Evolutionary conservation across 2,797 vertebrate genomes (phyloP), one percentile per base, ranked within the genome.

Genomic region (Megalops cyprinoides): DNA sequence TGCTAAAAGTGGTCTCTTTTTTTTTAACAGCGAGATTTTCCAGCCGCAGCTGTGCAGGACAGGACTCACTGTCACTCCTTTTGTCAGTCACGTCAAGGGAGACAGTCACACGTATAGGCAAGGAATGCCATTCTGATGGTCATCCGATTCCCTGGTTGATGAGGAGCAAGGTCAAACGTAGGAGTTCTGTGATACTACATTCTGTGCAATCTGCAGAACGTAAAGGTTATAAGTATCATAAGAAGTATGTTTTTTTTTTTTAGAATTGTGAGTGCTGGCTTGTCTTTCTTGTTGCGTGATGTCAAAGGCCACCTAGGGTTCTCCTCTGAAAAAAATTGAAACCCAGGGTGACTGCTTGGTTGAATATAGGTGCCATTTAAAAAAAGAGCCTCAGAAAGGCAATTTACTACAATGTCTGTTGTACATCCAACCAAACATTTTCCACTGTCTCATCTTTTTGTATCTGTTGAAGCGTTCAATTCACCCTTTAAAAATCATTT

Each of bases 21-120:
- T 71, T 69, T 71, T 79, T 79, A 37, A 42, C 3, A 42, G 78
- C 34, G 20, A 39, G 76, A 15, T 34, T 10, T 42, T 55, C 4
- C n/a, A 23, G 8, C 51, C 28, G 53, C 71, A 80, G 79, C 69
- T 80, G 69, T 62, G 69, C 39, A 7, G 12, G 37, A 62, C 12
- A 12, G 79, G 69, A 12, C 23, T 12, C 37, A 14, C 14, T 23
- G 48, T 31, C 42, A 53, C 58, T 65, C 48, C 28, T 44, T 67
- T 20, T 53, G 28, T 65, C 28, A 58, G 44, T 75, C 44, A 31
- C 60, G 44, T 53, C 56, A 34, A 62, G 46, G 74, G 37, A 42
- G 2, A 28, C 71, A 25, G 44, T 39, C 31, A 23, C 10, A 31
- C 31, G n/a, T n/a, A 18, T 23, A 48, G 37, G 58, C 34, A 25